phyloP scores from a whole-genome alignment of 35 echinoderm and acorn worm species.

The Eucidaris tribuloides region DNA sequence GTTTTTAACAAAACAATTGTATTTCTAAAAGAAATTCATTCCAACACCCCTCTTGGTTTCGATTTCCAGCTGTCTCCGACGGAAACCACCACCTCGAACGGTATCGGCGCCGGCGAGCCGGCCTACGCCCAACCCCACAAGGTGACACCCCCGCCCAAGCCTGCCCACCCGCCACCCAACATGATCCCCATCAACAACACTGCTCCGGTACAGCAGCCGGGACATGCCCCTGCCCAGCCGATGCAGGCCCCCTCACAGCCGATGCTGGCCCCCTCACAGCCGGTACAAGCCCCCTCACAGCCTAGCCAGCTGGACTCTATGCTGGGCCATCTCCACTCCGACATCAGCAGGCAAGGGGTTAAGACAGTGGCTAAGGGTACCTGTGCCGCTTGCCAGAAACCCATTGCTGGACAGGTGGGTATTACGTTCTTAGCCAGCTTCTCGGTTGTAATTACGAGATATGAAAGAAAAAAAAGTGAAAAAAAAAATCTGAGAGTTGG shows the following conservation, averaged over 20 bases:
- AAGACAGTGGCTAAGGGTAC: conserved; percentile 89
- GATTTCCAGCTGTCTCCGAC: conserved; percentile 14
- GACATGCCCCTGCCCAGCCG: background rate
- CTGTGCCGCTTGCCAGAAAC: conserved; percentile 95
- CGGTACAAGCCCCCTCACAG: background rate
- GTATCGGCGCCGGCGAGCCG: background rate
- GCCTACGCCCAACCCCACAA: conserved; percentile 41
- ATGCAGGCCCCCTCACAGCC: background rate
- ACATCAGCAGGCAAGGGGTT: conserved; percentile 89
- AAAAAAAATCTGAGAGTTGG: background rate
- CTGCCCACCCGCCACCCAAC: background rate
- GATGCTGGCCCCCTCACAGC: background rate
- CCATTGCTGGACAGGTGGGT: conserved; percentile 89
- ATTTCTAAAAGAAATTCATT: too few species aligned
- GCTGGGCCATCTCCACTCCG: conserved; percentile 77
- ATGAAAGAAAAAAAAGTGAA: background rate
- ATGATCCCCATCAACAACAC: conserved; percentile 23
- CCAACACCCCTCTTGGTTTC: too few species aligned
- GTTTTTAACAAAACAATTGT: too few species aligned
- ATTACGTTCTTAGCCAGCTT: too few species aligned
- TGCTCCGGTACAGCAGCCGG: background rate
- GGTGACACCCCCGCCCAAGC: conserved; percentile 6
- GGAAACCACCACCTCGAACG: background rate
- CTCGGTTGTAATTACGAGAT: background rate
- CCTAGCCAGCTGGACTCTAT: conserved; percentile 77